Evolutionary conservation across 2,113 vertebrate species (phyloP), one percentile per base, ranked within the genome.

Genomic region (Hyperoodon ampullatus): DNA sequence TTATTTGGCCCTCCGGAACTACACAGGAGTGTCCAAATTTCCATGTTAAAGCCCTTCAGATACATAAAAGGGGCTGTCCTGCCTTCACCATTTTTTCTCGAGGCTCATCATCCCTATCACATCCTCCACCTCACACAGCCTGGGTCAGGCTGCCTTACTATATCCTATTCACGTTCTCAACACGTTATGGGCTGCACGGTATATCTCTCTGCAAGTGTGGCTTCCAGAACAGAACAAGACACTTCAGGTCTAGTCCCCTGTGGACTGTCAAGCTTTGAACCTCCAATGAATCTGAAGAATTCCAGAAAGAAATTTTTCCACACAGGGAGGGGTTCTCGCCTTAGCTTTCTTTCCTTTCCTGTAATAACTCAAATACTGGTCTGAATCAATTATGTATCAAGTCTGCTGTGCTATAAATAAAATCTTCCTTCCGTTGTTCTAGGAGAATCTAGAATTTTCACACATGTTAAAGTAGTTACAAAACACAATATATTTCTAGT

Each of bases 361-460:
- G 50, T 82, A 96, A 96, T 94, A 96, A 88, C 70, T 86, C 66
- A 87, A 70, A 90, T 85, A 83, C 24, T 86, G 47, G 63, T 42
- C 78, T 35, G 39, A 92, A 82, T 93, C 81, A 96, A 78, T 85
- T 94, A 82, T 39, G 55, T 74, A 88, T 68, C 77, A 94, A 82
- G n/a, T 65, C 65, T 61, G 30, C 63, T 88, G 50, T 71, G 50
- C 81, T 97, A 95, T 44, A 96, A 96, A 94, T 93, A 94, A 96
- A 94, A 93, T 91, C 44, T 95, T 93, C 85, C 65, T 96, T 88
- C 68, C 58, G 84, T 71, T 96, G 68, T 93, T 94, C 91, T 95
- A 81, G 47, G 50, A 85, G 71, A 90, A 78, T 42, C 71, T 68
- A 77, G 7, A 94, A 13, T 72, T 77, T 61, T 83, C 70, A 84